Evolutionary conservation across 1,140 invertebrate species (phyloP), one percentile per base, ranked within the genome.

Genomic region (Maniola jurtina): DNA sequence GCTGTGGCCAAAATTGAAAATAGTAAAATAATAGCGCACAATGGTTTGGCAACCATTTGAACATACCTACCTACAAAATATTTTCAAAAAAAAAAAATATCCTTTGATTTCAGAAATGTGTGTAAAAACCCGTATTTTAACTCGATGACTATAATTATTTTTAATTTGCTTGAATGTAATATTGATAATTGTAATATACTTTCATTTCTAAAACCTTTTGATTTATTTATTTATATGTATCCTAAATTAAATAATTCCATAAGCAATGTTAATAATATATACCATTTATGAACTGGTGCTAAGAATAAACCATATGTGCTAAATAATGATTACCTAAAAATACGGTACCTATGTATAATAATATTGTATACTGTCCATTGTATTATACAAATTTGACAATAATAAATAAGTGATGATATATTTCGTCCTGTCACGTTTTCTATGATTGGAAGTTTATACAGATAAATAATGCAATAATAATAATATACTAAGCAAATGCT

Each of bases 11-110:
- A 82, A 78, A 77, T 73, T 80, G 84, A 82, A 84, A 84, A 84
- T 86, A 86, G 84, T 86, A 86, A 86, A 86, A 81, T 79, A 76
- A 79, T 71, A 72, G 76, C 80, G 81, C 77, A 86, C 82, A 84
- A 83, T 73, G 35, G 25, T 52, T 14, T 7, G 15, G 36, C 55
- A 15, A 56, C 33, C 14, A 33, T 33, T 16, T 2, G 16, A 33
- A 16, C 0, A n/a, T 8, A 33, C 16, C 16, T 9, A 6, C 8
- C n/a, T n/a, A 16, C 1, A 14, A 47, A 11, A 47, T n/a, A 47
- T 47, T n/a, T 25, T 25, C 25, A 25, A 25, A 25, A 25, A 25
- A 25, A 25, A 2, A 25, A 25, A 25, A 4, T 25, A 25, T 25
- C 25, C 25, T 25, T 25, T 25, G 25, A 25, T 2, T 25, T 25